phyloP scores from a whole-genome alignment of 2,888 invertebrate genomes.

The Pollenia angustigena region DNA sequence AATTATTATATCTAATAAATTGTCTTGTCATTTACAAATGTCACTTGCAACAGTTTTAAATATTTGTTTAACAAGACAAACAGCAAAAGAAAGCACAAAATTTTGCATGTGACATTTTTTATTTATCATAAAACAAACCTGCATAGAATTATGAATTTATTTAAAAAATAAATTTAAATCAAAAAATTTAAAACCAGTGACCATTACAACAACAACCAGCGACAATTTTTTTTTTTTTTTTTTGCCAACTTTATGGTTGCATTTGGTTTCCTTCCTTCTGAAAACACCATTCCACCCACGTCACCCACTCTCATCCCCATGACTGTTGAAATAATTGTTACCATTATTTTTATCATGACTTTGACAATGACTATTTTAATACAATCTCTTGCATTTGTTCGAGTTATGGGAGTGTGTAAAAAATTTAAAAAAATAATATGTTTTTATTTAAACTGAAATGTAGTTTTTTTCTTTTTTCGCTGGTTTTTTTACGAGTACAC shows the following conservation, averaged over 20 bases:
- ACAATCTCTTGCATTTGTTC: neutral
- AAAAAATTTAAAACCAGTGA: conserved; percentile 37
- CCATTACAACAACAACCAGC: conserved; percentile 16
- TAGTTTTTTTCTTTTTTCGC: conserved; percentile 1
- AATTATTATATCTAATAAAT: conserved; percentile 1
- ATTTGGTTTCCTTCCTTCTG: conserved; percentile 20
- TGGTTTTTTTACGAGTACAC: neutral
- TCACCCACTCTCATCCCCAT: neutral
- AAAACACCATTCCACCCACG: neutral
- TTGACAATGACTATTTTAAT: conserved; percentile 65
- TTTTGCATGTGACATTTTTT: conserved; percentile 2
- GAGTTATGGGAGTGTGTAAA: neutral
- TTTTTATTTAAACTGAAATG: conserved; percentile 42
- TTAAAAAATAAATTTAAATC: conserved; percentile 1
- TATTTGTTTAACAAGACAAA: neutral
- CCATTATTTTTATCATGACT: conserved; percentile 64
- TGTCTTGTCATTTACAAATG: conserved; percentile 5
- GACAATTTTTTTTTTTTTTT: neutral
- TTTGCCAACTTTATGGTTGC: conserved; percentile 9
- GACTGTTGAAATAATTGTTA: conserved; percentile 44
- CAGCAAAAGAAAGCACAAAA: neutral
- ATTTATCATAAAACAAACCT: conserved; percentile 23
- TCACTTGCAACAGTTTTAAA: conserved; percentile 31
- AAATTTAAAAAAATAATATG: neutral
- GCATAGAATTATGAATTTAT: conserved; percentile 34